Conservation (phyloP, 2,113 vertebrate species). For the Toxotes chatareus region DNA sequence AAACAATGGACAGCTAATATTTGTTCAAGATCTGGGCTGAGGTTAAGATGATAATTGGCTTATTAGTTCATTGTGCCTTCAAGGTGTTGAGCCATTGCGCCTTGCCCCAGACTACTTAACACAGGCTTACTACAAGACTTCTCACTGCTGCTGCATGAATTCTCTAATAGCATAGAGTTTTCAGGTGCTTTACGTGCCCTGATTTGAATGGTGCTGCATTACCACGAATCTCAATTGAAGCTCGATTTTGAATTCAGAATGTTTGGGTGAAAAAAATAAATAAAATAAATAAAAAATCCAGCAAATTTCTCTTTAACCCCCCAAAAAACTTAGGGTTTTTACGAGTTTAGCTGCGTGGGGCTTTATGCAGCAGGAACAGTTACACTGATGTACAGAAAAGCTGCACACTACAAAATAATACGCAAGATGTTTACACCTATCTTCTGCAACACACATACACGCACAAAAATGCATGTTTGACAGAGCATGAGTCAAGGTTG, state of each 20-base stretch:
- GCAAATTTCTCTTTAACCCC: slow-evolving; percentile 2
- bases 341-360: not conserved
- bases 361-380: slow-evolving; percentile 11
- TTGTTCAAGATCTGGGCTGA: slow-evolving; percentile 22
- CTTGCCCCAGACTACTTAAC: slow-evolving; percentile 53
- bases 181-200: slow-evolving; percentile 11
- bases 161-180: slow-evolving; percentile 13
- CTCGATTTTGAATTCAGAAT: slow-evolving; percentile 5
- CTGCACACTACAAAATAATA: not conserved
- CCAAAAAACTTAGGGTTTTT: rapidly evolving
- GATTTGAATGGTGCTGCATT: slow-evolving; percentile 52
- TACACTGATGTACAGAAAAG: not conserved
- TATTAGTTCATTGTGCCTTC: slow-evolving; percentile 71
- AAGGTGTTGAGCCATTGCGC: slow-evolving; percentile 63
- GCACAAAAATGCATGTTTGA: slow-evolving; percentile 39
- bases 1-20: slow-evolving; percentile 12
- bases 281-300: not conserved
- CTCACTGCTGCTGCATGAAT: slow-evolving; percentile 50
- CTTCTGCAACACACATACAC: slow-evolving; percentile 33
- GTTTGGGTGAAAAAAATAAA: not conserved
- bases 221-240: not conserved
- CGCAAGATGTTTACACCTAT: not conserved
- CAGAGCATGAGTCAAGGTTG: slow-evolving; percentile 37
- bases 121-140: slow-evolving; percentile 27
- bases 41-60: slow-evolving; percentile 64